Evolutionary conservation across 2,888 invertebrate genomes (phyloP), one percentile per base, ranked within the genome.

Genomic region (Osedax fenrisi): DNA sequence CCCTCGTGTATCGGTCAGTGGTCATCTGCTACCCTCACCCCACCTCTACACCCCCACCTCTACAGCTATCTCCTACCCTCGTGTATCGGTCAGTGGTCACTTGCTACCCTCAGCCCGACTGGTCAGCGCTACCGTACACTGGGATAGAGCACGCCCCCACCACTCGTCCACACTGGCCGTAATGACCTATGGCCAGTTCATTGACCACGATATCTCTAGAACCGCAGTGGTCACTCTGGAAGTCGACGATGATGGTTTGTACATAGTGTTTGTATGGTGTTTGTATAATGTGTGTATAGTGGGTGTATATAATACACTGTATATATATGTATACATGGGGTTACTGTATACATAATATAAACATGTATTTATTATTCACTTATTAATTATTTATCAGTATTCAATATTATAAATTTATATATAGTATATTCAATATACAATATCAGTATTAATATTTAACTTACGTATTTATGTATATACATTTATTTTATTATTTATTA

Each of bases 151-250:
- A 41, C 66, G 22, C 3, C 76, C 75, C 0, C 75, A 76, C 26
- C 73, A 70, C 5, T 73, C 75, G 5, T 71, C 70, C 64, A 77
- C 78, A 0, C 75, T 76, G 24, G 77, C 79, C 77, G 66, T 77
- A 41, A 80, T 80, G 80, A 77, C 78, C 72, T 78, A 77, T 72
- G 80, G 80, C 2, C 80, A 80, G 76, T 78, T 80, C 67, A 62
- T 80, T 5, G 80, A 79, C 73, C 80, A 80, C 41, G 80, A 80
- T 76, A 76, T 80, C 21, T 78, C 78, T 17, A 76, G 77, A 61
- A 79, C 80, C 0, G 79, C 80, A 22, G 75, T 78, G 27, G 73
- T 69, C 24, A 78, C 77, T 26, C 74, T 77, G 22, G 24, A 74
- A n/a, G 64, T 72, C 5, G 68, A 74, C 10, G 71, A 71, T 13